Conservation (phyloP, 1,140 invertebrate genomes). For the Heliconius himera region DNA sequence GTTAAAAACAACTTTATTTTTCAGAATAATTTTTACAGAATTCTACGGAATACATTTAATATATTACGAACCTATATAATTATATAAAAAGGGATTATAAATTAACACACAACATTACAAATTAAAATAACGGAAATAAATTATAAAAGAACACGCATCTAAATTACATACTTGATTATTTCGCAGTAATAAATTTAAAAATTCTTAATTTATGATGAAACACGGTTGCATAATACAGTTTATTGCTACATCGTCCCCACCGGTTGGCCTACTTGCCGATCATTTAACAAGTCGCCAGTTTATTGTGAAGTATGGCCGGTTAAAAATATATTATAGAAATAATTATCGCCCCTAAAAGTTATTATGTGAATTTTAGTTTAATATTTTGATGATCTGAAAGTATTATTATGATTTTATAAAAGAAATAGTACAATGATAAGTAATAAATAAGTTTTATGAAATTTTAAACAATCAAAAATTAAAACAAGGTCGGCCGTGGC, state of each 20-base stretch:
- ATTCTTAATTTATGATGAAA: slow-evolving; percentile 20
- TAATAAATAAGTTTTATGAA: too few relatives aligned
- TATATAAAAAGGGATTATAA: background rate
- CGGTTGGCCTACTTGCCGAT: slow-evolving; percentile 52
- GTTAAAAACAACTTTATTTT: too few relatives aligned
- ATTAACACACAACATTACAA: background rate
- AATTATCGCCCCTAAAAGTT: background rate
- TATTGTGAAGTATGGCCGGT: slow-evolving; percentile 50
- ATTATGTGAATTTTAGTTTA: background rate
- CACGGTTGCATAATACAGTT: slow-evolving; percentile 30
- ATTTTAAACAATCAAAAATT: too few relatives aligned
- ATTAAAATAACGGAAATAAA: background rate
- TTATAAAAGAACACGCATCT: background rate
- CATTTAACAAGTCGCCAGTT: slow-evolving; percentile 51
- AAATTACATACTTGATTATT: background rate
- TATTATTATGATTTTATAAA: background rate
- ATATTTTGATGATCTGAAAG: background rate
- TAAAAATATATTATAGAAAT: slow-evolving; percentile 35
- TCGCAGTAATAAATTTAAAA: slow-evolving; percentile 10
- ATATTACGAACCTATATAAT: too few relatives aligned
- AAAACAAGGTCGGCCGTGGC: too few relatives aligned
- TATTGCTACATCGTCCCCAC: slow-evolving; percentile 42
- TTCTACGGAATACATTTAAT: background rate
- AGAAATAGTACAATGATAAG: background rate
- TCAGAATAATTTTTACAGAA: too few relatives aligned